Evolutionary conservation across 1,140 invertebrate species (phyloP), one percentile per base, ranked within the genome.

Genomic region (Dendroctonus ponderosae): DNA sequence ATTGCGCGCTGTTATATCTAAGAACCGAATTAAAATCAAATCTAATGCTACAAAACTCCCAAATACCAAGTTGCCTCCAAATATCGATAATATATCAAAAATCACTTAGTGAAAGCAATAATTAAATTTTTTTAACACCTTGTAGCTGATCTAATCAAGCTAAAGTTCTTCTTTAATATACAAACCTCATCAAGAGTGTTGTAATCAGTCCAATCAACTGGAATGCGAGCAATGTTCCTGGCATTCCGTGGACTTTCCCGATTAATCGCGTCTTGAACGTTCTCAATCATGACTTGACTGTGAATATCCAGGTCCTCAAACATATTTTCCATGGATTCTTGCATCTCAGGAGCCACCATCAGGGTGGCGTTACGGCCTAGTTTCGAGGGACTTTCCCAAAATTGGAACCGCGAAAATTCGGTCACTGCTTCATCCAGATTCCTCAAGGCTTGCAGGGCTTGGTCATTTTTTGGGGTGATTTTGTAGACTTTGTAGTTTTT

Each of bases 211-310:
- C 70, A 71, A 9, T 66, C 53, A 8, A 71, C 65, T 6, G 56
- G 14, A 50, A 52, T 63, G 5, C 41, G n/a, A 15, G n/a, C 54
- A 9, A 7, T 41, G 14, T 41, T 54, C 12, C 39, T 51, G 6
- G 40, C 44, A 26, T 26, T n/a, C n/a, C 37, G 52, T n/a, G 38
- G 38, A 67, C 56, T 68, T 61, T 75, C 73, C 6, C 62, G 39
- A 62, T 76, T 68, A 43, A 76, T 75, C 43, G 67, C 70, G 67
- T 73, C 52, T 72, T 79, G 77, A 7, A 82, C 68, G 59, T 82
- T 75, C 9, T 77, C 66, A 6, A 80, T 71, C 12, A 78, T 64
- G 4, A n/a, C 81, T 9, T 9, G 72, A 60, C 46, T 71, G 11
- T 77, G 43, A 3, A 80, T 63, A 0, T 72, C 14, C 3, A 70